These are phyloP conservation scores for Lycodopsis pacificus DNA, from an alignment of 2,797 vertebrate species.

Conservation along the genomic window DNA sequence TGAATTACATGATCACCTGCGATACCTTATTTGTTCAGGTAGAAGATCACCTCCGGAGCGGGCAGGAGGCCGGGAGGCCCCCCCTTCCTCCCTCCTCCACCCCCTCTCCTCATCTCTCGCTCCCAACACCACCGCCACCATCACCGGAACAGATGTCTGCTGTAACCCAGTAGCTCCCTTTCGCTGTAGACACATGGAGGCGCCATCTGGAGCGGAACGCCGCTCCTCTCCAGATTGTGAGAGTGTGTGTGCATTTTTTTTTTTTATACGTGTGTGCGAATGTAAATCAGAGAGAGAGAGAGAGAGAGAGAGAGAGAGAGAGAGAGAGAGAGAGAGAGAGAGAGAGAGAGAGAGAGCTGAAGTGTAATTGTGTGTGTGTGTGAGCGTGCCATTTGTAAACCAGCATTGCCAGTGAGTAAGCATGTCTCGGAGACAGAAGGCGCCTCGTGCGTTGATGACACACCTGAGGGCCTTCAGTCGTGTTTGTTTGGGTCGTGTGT, in stretches of 20 bases:
- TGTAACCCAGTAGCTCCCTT: slow-evolving; percentile 88
- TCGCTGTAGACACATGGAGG: slow-evolving; percentile 87
- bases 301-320: background rate
- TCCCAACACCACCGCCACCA: slow-evolving; percentile 79
- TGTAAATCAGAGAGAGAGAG: slow-evolving; percentile 50
- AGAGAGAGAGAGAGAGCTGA: slow-evolving; percentile 24
- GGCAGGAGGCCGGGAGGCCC: slow-evolving; percentile 55
- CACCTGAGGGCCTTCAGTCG: slow-evolving; percentile 79
- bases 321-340: background rate
- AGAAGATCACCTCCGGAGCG: slow-evolving; percentile 78
- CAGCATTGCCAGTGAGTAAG: slow-evolving; percentile 58
- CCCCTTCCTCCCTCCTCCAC: slow-evolving; percentile 21
- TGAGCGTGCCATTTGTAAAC: slow-evolving; percentile 56
- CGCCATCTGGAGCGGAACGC: slow-evolving; percentile 86
- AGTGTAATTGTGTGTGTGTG: slow-evolving; percentile 38
- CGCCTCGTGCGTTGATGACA: slow-evolving; percentile 68
- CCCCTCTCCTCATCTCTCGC: slow-evolving; percentile 60
- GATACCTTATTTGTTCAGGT: slow-evolving; percentile 80
- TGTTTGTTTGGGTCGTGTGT: slow-evolving; percentile 74
- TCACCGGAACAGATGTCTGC: slow-evolving; percentile 88
- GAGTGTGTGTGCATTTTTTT: slow-evolving; percentile 31
- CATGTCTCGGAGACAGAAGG: slow-evolving; percentile 78
- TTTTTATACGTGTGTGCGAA: slow-evolving; percentile 46
- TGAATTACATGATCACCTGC: slow-evolving; percentile 83
- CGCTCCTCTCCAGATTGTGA: slow-evolving; percentile 82